Conservation (phyloP, 2,113 vertebrate genomes). For the Suncus etruscus region DNA sequence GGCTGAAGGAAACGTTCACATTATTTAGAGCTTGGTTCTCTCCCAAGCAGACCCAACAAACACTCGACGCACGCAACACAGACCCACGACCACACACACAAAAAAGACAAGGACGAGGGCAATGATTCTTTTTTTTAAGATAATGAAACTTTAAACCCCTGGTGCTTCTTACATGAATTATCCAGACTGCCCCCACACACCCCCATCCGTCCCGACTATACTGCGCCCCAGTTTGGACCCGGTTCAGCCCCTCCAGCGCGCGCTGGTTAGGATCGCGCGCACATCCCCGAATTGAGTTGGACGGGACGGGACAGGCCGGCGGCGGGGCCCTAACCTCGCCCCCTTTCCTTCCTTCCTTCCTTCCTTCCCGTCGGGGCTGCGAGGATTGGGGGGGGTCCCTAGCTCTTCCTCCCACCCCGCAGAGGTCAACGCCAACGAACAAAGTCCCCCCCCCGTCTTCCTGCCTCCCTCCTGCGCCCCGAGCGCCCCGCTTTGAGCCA, state of each 20-base stretch:
- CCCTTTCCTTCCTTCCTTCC: constrained; percentile 54
- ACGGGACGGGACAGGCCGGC: constrained; percentile 79
- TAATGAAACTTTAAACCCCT: constrained; percentile 83
- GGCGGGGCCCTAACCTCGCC: constrained; percentile 52
- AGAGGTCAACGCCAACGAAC: constrained; percentile 82
- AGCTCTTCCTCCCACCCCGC: constrained; percentile 47
- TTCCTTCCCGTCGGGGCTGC: constrained; percentile 46
- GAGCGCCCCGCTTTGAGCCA: constrained; percentile 84
- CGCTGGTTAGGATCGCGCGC: constrained; percentile 82
- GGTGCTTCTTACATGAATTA: constrained; percentile 82
- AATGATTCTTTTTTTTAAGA: constrained; percentile 65
- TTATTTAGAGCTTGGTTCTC: constrained; percentile 58
- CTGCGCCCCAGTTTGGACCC: constrained; percentile 83
- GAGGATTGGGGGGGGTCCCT: constrained; percentile 55
- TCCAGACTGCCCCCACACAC: neutral
- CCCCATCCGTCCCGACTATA: neutral
- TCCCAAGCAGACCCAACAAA: neutral
- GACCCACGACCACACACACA: constrained; percentile 35
- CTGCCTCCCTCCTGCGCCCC: constrained; percentile 8
- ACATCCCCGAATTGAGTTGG: constrained; percentile 77
- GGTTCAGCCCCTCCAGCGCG: constrained; percentile 79
- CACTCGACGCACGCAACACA: neutral
- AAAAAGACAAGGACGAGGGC: constrained; percentile 82
- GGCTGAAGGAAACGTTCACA: constrained; percentile 82
- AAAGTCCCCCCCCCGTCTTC: constrained; percentile 59